phyloP scores from a whole-genome alignment of 2,113 vertebrate species.

The Xiphophorus maculatus region DNA sequence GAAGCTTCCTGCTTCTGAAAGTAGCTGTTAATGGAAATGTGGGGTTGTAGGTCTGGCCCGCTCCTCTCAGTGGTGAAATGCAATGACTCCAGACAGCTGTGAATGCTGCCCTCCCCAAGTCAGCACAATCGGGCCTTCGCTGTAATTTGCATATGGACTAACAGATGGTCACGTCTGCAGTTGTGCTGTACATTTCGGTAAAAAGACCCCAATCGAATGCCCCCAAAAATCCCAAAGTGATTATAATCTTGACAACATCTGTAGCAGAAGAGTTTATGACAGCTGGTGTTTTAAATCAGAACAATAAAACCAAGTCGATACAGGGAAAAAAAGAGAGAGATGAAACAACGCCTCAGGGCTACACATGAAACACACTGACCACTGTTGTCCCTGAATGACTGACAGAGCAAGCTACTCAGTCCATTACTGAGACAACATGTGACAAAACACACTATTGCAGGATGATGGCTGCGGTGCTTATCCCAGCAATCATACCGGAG shows the following conservation, averaged over 20 bases:
- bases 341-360: slow-evolving; percentile 46
- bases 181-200: slow-evolving; percentile 49
- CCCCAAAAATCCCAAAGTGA: slow-evolving; percentile 18
- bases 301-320: slow-evolving; percentile 15
- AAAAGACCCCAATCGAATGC: slow-evolving; percentile 16
- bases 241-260: slow-evolving; percentile 16
- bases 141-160: slow-evolving; percentile 69
- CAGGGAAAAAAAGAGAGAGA: slow-evolving; percentile 10
- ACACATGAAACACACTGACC: slow-evolving; percentile 40
- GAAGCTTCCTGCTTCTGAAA: slow-evolving; percentile 19
- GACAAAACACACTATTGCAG: slow-evolving; percentile 50
- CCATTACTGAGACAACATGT: slow-evolving; percentile 46
- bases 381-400: slow-evolving; percentile 48
- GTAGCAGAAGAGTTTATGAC: background rate
- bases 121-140: slow-evolving; percentile 53
- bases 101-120: slow-evolving; percentile 37
- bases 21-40: slow-evolving; percentile 35
- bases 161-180: slow-evolving; percentile 63
- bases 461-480: slow-evolving; percentile 34
- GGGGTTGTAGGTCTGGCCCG: slow-evolving; percentile 45
- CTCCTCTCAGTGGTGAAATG: slow-evolving; percentile 46
- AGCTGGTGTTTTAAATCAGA: slow-evolving; percentile 32
- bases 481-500: slow-evolving; percentile 39
- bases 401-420: slow-evolving; percentile 46
- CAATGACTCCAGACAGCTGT: slow-evolving; percentile 67